Evolutionary conservation across 1,140 invertebrate species (phyloP).

Genomic region (Nixonia krombeini): DNA sequence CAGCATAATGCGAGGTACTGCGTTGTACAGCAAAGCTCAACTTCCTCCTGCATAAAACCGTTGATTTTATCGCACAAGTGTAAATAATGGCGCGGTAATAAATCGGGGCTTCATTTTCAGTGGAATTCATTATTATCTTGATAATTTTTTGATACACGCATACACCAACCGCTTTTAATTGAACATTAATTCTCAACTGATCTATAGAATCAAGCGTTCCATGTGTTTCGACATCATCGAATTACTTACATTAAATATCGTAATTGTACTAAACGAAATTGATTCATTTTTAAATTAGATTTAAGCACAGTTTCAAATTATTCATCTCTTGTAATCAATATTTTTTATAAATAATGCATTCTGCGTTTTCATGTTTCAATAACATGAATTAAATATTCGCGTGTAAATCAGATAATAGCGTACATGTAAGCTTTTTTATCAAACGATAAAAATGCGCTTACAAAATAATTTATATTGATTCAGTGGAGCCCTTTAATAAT

Average conservation of each 20-base stretch:
- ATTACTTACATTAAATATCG: no score
- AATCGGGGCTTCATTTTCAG: not conserved
- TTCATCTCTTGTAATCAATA: no score
- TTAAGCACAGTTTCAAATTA: no score
- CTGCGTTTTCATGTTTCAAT: not conserved
- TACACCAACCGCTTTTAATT: no score
- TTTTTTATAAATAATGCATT: no score
- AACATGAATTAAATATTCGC: not conserved
- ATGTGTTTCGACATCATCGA: no score
- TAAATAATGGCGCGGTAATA: not conserved
- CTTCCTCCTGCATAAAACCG: not conserved
- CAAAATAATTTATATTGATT: constrained; percentile 4
- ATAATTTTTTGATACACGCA: no score
- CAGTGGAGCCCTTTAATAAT: not conserved
- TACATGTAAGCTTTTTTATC: not conserved
- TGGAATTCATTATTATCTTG: no score
- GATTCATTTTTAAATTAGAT: no score
- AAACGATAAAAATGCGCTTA: not conserved
- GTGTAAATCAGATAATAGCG: not conserved
- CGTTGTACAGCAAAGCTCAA: not conserved
- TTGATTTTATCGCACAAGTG: not conserved
- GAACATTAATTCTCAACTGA: no score
- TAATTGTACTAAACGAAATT: no score
- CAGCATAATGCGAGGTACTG: constrained; percentile 6
- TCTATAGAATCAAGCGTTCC: no score